Base-by-base conservation (phyloP, 2,888 invertebrate species). In the Anticlea derivata region DNA sequence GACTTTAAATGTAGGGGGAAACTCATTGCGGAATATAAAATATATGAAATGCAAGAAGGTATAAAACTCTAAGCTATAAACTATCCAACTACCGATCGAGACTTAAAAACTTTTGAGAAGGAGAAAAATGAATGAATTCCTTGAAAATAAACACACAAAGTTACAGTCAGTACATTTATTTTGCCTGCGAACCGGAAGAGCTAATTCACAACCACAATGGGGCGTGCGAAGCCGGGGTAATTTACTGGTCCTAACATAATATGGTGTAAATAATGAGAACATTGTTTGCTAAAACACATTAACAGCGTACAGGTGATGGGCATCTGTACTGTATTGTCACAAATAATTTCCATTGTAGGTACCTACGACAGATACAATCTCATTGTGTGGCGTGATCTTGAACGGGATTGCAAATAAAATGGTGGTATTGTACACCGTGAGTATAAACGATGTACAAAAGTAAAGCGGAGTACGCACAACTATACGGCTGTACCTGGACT, bases 271-370 rank as follows among this genome's bases (percentile, higher is more conserved):
- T 53, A 65, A 60, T 58, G 50, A 52, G 52, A 56, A 58, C 58
- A 68, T 60, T 75, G 70, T 73, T 70, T 66, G 65, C 61, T 65
- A 63, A 75, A 72, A 70, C 68, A 65, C 61, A 68, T 1, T 64
- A n/a, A 65, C 64, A 4, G 17, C 17, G 17, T 64, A 66, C 65
- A 64, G 50, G 41, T 70, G 69, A 72, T 66, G 61, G 64, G 56
- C 70, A 66, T 63, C 45, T 68, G 65, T 50, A 65, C 49, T 65
- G 63, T 50, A 69, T 63, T 70, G 72, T 71, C 54, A 58, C 58
- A 55, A 64, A 73, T 65, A 62, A 70, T 77, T n/a, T 74, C 75
- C 75, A 76, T 72, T 75, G 74, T 75, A 40, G 8, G 17, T 55
- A 55, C 12, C 7, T 39, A 11, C 56, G 37, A 13, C 12, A 34